Base-by-base conservation (phyloP, 2,888 invertebrate genomes). In the Tanypteryx hageni region DNA sequence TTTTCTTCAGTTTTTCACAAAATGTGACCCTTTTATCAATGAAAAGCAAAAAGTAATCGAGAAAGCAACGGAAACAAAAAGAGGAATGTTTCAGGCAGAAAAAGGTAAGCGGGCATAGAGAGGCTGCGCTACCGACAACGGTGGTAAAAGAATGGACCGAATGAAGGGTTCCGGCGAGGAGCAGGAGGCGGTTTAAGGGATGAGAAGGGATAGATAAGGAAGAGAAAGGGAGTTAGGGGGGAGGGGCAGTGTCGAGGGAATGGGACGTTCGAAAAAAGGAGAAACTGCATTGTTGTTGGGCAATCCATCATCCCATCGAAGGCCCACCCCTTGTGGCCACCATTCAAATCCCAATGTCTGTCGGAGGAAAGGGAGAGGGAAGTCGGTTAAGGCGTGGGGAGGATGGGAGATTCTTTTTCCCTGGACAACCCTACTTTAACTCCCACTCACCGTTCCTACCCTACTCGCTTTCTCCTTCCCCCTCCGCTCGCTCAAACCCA, bases 221-320 rank as follows among this genome's bases (percentile, higher is more conserved):
- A 59, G 61, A 61, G 61, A 59, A 85, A 10, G 81, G 31, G 44
- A 56, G 56, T 44, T 0, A 11, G 27, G 82, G 11, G 82, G 27
- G 31, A 61, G 59, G 22, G 58, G 58, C 59, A 58, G 83, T 44
- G 57, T 83, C 56, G 57, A 44, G 56, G 16, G 83, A 56, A 5
- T 44, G 44, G 44, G 44, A 5, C 44, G 44, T 44, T 44, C 44
- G 44, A 31, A 57, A 85, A 58, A 85, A 59, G 86, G 31, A 86
- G 86, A 31, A 86, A 61, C 59, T 64, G 64, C 89, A 64, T 89
- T 64, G 64, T 89, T 89, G 89, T 89, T 10, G 58, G 27, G 89
- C 89, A 89, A 89, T 89, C 89, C 89, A 89, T 89, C 89, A 89
- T 89, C 44, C 89, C 61, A 89, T 89, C 89, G 89, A 64, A 89